These are phyloP conservation scores for Brachynemurus nebulosus DNA, from an alignment of 2,888 invertebrate species.

Conservation along the genomic window DNA sequence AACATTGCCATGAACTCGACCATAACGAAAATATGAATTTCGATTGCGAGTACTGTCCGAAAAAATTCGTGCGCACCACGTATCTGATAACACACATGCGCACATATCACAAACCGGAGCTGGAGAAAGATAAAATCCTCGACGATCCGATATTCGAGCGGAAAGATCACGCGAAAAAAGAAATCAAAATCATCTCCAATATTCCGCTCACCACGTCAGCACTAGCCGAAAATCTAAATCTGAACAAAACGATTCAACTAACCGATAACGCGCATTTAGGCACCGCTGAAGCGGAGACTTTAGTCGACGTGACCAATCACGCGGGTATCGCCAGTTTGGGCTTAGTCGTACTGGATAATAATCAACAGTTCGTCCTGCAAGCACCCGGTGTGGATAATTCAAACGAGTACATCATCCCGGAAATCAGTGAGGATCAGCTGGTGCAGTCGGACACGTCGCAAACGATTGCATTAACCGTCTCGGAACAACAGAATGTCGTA, in stretches of 20 bases:
- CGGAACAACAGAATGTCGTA: constrained; percentile 19
- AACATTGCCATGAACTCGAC: constrained; percentile 13
- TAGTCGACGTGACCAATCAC: constrained; percentile 39
- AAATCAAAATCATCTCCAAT: constrained; percentile 38
- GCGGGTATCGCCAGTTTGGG: constrained; percentile 42
- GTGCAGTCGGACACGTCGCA: background rate
- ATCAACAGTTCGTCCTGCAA: constrained; percentile 15
- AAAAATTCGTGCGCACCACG: constrained; percentile 51
- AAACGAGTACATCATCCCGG: constrained; percentile 30
- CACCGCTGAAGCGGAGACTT: constrained; percentile 39
- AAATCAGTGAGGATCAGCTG: constrained; percentile 24
- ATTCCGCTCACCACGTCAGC: constrained; percentile 21
- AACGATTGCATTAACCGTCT: constrained; percentile 1
- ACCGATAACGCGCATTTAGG: constrained; percentile 27
- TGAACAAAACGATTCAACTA: background rate
- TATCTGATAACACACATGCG: constrained; percentile 60
- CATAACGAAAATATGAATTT: constrained; percentile 23
- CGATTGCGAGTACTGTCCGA: constrained; percentile 61
- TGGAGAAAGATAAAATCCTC: constrained; percentile 42
- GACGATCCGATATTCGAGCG: constrained; percentile 44
- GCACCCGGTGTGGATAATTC: constrained; percentile 15
- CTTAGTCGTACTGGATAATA: constrained; percentile 40
- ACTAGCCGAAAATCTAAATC: constrained; percentile 10
- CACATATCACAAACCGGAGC: constrained; percentile 47
- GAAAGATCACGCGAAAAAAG: constrained; percentile 31